Conservation (phyloP, 2,888 invertebrate species). For the Leptinotarsa tumamoca region DNA sequence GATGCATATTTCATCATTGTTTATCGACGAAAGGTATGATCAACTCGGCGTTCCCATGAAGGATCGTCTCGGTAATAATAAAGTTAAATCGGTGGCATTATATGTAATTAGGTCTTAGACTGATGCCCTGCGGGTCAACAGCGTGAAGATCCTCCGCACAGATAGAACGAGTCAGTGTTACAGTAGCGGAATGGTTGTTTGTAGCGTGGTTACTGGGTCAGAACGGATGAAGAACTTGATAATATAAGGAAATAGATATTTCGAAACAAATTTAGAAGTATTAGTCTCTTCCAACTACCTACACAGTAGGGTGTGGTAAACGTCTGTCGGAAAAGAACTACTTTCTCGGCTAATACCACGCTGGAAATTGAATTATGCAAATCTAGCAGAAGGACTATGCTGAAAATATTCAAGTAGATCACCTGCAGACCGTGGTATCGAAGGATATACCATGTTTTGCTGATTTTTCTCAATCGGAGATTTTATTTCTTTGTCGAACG, state of each 20-base stretch:
- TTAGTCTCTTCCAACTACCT: too few relatives aligned
- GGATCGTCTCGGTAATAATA: conserved; percentile 25
- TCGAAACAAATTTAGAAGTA: too few relatives aligned
- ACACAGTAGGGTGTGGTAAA: too few relatives aligned
- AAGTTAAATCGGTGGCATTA: conserved; percentile 31
- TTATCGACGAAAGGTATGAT: background rate
- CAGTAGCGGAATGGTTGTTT: conserved; percentile 15
- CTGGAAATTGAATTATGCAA: too few relatives aligned
- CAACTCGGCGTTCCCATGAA: conserved; percentile 19
- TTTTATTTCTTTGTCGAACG: too few relatives aligned
- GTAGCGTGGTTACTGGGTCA: conserved; percentile 10
- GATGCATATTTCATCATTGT: conserved; percentile 4
- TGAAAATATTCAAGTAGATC: too few relatives aligned
- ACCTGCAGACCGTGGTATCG: background rate
- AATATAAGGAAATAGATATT: background rate
- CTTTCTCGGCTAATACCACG: too few relatives aligned
- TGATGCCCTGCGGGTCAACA: conserved; percentile 31
- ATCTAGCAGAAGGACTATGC: too few relatives aligned
- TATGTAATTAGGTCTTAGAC: conserved; percentile 28
- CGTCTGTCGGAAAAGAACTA: too few relatives aligned
- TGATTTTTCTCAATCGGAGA: background rate
- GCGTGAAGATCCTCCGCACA: background rate
- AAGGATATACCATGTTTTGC: background rate
- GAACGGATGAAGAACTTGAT: conserved; percentile 6
- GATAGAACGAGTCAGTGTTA: conserved; percentile 22